phyloP scores from a whole-genome alignment of 2,797 vertebrate genomes.

The Ciconia nigra region DNA sequence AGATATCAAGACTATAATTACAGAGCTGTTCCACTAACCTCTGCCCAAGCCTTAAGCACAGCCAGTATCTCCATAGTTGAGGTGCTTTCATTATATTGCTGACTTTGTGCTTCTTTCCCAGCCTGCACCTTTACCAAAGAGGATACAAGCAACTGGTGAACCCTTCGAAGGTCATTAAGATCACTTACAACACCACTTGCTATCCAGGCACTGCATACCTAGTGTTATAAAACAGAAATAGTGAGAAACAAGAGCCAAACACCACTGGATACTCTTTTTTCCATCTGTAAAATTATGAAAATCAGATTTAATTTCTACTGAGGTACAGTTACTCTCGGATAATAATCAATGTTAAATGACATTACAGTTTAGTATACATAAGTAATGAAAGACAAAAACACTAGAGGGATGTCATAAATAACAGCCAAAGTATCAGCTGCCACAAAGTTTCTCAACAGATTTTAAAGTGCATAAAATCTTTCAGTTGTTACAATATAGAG shows the following conservation, averaged over 20 bases:
- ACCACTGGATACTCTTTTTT: neutral
- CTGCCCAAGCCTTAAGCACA: slow-evolving; percentile 95
- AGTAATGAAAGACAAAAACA: neutral
- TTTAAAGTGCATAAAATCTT: neutral
- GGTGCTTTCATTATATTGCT: slow-evolving; percentile 88
- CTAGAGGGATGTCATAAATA: neutral
- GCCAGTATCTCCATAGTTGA: slow-evolving; percentile 91
- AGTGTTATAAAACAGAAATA: slow-evolving; percentile 9
- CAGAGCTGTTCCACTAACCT: slow-evolving; percentile 74
- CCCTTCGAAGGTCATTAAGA: slow-evolving; percentile 85
- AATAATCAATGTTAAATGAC: neutral
- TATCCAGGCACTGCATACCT: slow-evolving; percentile 96
- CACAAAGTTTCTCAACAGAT: neutral
- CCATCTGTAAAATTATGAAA: neutral
- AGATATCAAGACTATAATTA: neutral
- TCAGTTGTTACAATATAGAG: neutral
- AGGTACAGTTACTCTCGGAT: neutral
- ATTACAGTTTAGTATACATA: neutral
- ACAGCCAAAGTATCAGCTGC: neutral
- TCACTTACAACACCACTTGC: slow-evolving; percentile 91
- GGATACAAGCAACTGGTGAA: slow-evolving; percentile 88
- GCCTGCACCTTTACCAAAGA: slow-evolving; percentile 86
- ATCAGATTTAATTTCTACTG: neutral
- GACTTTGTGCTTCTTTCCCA: slow-evolving; percentile 78
- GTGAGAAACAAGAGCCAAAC: neutral